A percentile compares a stretch with the other conserved stretches of the same genome.
phyloP scores from a whole-genome alignment of 2,888 invertebrate species.

The Neocrepidodera transversa region DNA sequence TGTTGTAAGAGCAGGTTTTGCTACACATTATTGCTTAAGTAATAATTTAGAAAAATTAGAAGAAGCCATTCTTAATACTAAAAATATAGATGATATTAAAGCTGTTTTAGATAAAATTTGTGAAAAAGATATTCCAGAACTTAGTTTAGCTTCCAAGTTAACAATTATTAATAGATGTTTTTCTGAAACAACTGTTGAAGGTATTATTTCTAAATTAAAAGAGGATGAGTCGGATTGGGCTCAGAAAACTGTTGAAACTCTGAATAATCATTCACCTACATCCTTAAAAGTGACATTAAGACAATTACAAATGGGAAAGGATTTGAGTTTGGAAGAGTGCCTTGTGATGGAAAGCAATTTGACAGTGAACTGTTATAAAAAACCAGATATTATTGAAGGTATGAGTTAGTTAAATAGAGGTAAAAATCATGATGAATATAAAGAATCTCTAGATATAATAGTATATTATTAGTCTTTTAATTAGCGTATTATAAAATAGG shows the following conservation, averaged over 20 bases:
- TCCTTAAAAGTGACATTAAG: constrained; percentile 12
- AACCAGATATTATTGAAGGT: constrained; percentile 77
- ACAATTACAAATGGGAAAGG: background rate
- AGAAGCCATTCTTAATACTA: constrained; percentile 66
- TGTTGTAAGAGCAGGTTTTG: constrained; percentile 86
- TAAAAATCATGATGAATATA: too few species aligned
- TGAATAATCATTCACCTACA: constrained; percentile 88
- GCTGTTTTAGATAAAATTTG: constrained; percentile 68
- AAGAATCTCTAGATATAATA: too few species aligned
- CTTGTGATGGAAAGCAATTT: constrained; percentile 2
- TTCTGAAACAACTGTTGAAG: constrained; percentile 76
- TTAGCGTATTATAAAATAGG: too few species aligned
- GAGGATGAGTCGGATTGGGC: constrained; percentile 86
- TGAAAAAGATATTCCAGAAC: constrained; percentile 64
- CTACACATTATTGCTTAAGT: constrained; percentile 85
- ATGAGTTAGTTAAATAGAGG: background rate
- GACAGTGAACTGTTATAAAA: background rate
- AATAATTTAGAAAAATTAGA: constrained; percentile 70
- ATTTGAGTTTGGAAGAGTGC: background rate
- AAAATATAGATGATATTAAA: constrained; percentile 63
- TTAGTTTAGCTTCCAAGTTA: constrained; percentile 71
- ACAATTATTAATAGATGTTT: constrained; percentile 83
- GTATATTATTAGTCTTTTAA: too few species aligned
- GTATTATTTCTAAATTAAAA: constrained; percentile 76
- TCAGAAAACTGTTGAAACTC: constrained; percentile 69